Conservation (phyloP, 2,113 vertebrate species). For the Psophia crepitans region DNA sequence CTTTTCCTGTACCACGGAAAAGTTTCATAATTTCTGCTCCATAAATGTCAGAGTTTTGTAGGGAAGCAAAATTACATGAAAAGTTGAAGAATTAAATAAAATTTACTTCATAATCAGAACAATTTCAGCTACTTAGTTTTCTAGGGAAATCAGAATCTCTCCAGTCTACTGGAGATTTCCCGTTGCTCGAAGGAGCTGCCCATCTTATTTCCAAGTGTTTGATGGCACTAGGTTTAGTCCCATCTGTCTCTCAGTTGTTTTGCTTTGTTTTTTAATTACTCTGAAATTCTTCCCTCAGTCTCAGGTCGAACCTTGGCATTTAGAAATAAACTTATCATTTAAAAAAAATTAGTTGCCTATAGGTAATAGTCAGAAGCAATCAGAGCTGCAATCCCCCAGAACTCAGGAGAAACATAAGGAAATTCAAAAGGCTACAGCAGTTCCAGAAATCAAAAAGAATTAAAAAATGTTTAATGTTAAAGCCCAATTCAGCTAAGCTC, state of each 20-base stretch:
- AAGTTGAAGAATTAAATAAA: neutral
- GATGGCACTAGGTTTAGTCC: neutral
- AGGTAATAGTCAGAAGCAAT: neutral
- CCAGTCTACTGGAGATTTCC: neutral
- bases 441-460: constrained; percentile 2
- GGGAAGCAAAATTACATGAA: neutral
- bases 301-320: neutral
- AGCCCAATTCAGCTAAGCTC: neutral
- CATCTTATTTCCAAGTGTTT: neutral
- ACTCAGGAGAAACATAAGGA: neutral
- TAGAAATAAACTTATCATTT: neutral
- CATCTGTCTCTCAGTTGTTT: neutral
- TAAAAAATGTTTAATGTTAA: neutral
- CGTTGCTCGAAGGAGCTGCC: neutral
- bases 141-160: neutral
- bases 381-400: neutral
- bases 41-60: neutral
- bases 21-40: neutral
- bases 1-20: neutral
- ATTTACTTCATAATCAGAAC: neutral
- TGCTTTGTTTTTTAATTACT: neutral
- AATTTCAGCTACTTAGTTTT: neutral
- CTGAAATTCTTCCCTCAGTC: neutral
- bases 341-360: neutral
- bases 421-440: neutral